These are phyloP conservation scores for Napeogenes inachia DNA, from an alignment of 2,888 invertebrate genomes.

Conservation along the genomic window DNA sequence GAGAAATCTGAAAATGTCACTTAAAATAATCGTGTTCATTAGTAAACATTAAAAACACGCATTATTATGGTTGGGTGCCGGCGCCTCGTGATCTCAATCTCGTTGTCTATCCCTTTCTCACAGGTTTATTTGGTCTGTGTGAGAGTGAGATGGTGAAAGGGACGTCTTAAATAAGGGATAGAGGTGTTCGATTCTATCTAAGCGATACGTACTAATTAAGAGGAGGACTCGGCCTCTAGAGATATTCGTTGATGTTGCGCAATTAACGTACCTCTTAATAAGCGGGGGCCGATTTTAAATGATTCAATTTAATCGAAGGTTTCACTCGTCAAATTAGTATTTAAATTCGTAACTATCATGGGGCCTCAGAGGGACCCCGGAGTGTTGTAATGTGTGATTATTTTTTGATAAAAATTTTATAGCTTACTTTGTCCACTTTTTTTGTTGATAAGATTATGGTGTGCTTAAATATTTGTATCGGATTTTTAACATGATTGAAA, in stretches of 20 bases:
- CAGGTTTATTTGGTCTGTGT: slow-evolving; percentile 29
- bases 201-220: slow-evolving; percentile 71
- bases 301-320: slow-evolving; percentile 59
- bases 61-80: slow-evolving; percentile 72
- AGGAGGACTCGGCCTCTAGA: slow-evolving; percentile 41
- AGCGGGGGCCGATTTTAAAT: slow-evolving; percentile 47
- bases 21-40: slow-evolving; percentile 76
- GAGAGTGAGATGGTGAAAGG: slow-evolving; percentile 36
- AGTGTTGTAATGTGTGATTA: slow-evolving; percentile 57
- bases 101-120: slow-evolving; percentile 45
- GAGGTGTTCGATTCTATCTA: slow-evolving; percentile 69
- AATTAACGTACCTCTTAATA: slow-evolving; percentile 59
- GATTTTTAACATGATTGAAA: slow-evolving; percentile 7
- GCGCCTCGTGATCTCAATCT: slow-evolving; percentile 69
- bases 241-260: slow-evolving; percentile 47
- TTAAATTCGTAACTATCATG: slow-evolving; percentile 57
- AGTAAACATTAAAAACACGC: slow-evolving; percentile 76
- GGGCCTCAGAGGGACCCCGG: slow-evolving; percentile 43
- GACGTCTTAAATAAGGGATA: slow-evolving; percentile 53
- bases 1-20: slow-evolving; percentile 74
- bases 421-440: slow-evolving; percentile 20
- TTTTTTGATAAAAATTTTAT: slow-evolving; percentile 52
- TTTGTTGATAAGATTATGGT: slow-evolving; percentile 17
- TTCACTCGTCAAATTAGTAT: slow-evolving; percentile 56
- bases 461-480: slow-evolving; percentile 8